These are phyloP conservation scores for Dendroctonus valens DNA, from an alignment of 1,140 invertebrate species.

Conservation along the genomic window DNA sequence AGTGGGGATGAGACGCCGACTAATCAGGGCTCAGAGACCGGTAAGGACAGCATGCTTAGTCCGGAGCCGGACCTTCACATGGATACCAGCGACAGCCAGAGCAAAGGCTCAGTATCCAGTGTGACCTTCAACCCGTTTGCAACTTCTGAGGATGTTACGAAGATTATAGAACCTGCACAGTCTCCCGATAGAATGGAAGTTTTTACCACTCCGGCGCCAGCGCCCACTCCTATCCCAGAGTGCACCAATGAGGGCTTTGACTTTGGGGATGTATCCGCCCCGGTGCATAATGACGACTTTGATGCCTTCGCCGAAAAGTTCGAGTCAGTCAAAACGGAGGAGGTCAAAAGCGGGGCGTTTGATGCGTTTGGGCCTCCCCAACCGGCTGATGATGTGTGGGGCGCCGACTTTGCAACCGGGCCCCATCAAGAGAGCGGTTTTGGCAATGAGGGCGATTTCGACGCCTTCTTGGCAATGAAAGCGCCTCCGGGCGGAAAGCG, in stretches of 20 bases:
- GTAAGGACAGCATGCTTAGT: slow-evolving; percentile 38
- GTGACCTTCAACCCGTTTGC: slow-evolving; percentile 55
- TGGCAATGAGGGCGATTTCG: slow-evolving; percentile 67
- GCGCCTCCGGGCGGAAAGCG: slow-evolving; percentile 63
- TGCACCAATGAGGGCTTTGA: slow-evolving; percentile 21
- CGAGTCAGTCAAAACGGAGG: slow-evolving; percentile 63
- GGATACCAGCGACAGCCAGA: slow-evolving; percentile 50
- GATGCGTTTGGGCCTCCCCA: slow-evolving; percentile 52
- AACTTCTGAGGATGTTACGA: slow-evolving; percentile 48
- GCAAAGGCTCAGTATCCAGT: slow-evolving; percentile 49
- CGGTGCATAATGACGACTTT: slow-evolving; percentile 59
- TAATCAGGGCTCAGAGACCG: slow-evolving; percentile 10
- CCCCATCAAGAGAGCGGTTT: slow-evolving; percentile 38
- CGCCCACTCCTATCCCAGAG: slow-evolving; percentile 27
- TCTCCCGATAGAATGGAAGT: slow-evolving; percentile 29
- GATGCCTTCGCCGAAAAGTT: slow-evolving; percentile 87
- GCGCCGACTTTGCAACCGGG: slow-evolving; percentile 48
- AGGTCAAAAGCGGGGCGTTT: slow-evolving; percentile 50
- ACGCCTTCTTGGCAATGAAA: slow-evolving; percentile 78
- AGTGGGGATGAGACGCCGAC: slow-evolving; percentile 16
- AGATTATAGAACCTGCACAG: too few species aligned
- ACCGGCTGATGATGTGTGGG: slow-evolving; percentile 49
- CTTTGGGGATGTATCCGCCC: slow-evolving; percentile 3
- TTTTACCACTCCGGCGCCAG: slow-evolving; percentile 28
- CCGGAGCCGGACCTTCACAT: slow-evolving; percentile 46